phyloP scores from a whole-genome alignment of 1,140 invertebrate genomes.

The Drosophila carrolli region DNA sequence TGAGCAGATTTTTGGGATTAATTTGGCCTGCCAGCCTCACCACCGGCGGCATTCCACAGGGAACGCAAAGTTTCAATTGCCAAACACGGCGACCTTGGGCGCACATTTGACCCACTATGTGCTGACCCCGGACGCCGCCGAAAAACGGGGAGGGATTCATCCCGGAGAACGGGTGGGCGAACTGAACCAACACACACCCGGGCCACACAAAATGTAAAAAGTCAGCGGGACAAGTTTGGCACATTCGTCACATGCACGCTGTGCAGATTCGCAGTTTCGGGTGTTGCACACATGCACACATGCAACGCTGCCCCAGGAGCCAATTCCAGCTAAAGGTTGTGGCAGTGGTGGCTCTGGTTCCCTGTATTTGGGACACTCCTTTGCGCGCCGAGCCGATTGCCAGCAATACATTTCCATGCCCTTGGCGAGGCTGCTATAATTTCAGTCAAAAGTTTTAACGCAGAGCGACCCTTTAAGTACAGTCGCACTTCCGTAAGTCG shows the following conservation, averaged over 20 bases:
- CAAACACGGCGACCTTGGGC: conserved; percentile 53
- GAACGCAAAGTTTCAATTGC: conserved; percentile 60
- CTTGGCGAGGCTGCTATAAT: no score
- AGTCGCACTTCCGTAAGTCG: no score
- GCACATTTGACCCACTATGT: conserved; percentile 25
- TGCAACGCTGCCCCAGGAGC: not conserved
- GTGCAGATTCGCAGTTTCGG: conserved; percentile 8
- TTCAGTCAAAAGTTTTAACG: no score
- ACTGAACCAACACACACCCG: conserved; percentile 13
- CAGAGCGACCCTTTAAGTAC: no score
- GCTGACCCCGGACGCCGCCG: not conserved
- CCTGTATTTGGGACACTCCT: no score
- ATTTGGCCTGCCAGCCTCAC: conserved; percentile 5
- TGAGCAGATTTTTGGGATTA: not conserved
- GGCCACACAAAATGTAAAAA: not conserved
- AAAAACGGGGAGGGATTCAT: no score
- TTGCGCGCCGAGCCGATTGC: no score
- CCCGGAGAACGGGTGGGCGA: not conserved
- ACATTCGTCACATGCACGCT: conserved; percentile 65
- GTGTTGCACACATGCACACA: conserved; percentile 35
- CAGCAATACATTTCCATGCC: no score
- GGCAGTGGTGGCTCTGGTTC: not conserved
- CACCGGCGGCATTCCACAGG: conserved; percentile 24
- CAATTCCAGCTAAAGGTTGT: conserved; percentile 49
- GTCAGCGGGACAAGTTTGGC: conserved; percentile 52